phyloP scores from a whole-genome alignment of 2,797 vertebrate genomes.

The Rhinoraja longicauda region DNA sequence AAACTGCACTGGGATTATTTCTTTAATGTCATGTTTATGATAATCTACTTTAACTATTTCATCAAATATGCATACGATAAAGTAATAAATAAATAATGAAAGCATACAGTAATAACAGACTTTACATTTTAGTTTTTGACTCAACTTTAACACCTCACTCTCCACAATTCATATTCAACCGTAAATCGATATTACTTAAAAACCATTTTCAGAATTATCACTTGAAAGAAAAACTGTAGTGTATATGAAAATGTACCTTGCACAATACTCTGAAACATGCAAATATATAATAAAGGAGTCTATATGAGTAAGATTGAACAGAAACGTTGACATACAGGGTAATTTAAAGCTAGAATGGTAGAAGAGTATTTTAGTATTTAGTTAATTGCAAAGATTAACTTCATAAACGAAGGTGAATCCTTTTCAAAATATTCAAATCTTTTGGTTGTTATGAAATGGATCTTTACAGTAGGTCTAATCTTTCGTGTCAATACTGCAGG shows the following conservation, averaged over 20 bases:
- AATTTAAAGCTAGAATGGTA: neutral
- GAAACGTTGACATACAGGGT: neutral
- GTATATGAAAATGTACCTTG: neutral
- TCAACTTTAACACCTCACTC: neutral
- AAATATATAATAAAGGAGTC: constrained; percentile 1
- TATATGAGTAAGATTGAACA: neutral
- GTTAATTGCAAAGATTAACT: neutral
- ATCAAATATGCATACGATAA: neutral
- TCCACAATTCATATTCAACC: neutral
- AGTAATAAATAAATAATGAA: neutral
- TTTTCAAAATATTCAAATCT: neutral
- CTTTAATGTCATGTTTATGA: neutral
- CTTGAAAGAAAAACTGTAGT: constrained; percentile 5
- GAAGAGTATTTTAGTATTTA: neutral
- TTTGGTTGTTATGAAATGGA: neutral
- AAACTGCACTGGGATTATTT: neutral
- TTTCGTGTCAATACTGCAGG: neutral
- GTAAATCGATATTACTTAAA: constrained; percentile 7
- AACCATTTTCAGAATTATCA: neutral
- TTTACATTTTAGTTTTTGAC: neutral
- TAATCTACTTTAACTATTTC: neutral
- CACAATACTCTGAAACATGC: constrained; percentile 1
- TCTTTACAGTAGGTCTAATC: neutral
- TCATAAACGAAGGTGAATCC: neutral
- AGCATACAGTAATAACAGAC: neutral